Percentiles rank a stretch among this genome's conserved stretches.
Conservation (phyloP, 2,113 vertebrate species). For the Hyperopisus bebe region DNA sequence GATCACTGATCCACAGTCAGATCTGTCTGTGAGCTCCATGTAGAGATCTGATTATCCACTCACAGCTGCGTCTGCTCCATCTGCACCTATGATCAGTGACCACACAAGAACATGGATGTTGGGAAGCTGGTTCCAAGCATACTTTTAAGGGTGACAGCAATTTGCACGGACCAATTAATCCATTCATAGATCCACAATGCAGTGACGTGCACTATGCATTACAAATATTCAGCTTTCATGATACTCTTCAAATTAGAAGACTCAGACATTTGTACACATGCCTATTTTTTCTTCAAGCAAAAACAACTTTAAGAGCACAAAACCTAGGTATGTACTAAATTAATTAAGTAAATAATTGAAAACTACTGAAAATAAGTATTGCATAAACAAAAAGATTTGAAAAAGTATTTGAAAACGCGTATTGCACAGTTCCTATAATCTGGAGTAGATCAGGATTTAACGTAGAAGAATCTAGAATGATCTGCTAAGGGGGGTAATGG, state of each 20-base stretch:
- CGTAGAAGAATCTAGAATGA: not conserved
- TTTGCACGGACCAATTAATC: not conserved
- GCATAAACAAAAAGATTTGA: not conserved
- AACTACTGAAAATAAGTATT: not conserved
- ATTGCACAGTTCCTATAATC: not conserved
- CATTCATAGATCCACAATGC: constrained; percentile 33
- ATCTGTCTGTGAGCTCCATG: not conserved
- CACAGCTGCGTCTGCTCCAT: constrained; percentile 29
- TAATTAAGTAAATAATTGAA: not conserved
- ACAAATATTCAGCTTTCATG: constrained; percentile 30
- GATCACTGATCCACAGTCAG: not conserved
- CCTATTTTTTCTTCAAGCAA: constrained; percentile 44
- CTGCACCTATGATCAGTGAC: constrained; percentile 36
- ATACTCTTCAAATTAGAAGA: constrained; percentile 38
- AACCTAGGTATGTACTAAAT: not conserved
- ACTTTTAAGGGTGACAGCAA: not conserved
- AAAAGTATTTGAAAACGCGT: not conserved
- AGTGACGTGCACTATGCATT: constrained; percentile 30
- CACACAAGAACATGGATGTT: constrained; percentile 35
- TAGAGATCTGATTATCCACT: not conserved
- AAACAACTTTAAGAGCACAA: not conserved
- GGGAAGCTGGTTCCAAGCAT: constrained; percentile 18
- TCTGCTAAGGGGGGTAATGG: constrained; percentile 17
- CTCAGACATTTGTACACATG: constrained; percentile 3
- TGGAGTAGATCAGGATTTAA: not conserved